Conservation (phyloP, 2,113 vertebrate species). For the Ctenodactylus gundi region DNA sequence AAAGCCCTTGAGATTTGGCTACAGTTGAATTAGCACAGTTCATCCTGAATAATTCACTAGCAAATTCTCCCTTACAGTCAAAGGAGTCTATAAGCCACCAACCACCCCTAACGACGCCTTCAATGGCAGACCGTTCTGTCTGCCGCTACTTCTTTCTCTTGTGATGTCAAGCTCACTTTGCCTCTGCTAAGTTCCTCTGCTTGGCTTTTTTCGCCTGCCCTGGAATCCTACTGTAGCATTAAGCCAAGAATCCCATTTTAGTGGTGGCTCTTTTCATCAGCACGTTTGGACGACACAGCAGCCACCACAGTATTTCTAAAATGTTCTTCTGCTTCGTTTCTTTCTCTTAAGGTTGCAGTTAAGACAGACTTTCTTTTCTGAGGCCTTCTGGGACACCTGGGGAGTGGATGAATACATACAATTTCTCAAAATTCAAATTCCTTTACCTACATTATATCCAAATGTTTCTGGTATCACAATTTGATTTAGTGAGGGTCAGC, state of each 20-base stretch:
- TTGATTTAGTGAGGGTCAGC: neutral
- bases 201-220: neutral
- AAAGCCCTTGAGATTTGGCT: neutral
- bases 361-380: neutral
- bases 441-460: neutral
- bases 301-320: neutral
- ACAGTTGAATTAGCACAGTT: conserved; percentile 3
- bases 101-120: neutral
- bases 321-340: neutral
- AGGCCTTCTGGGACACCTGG: neutral
- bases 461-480: neutral
- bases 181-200: neutral
- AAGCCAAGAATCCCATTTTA: neutral
- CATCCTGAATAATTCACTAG: neutral
- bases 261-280: neutral
- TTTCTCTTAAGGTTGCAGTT: neutral
- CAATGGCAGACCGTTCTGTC: neutral
- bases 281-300: neutral
- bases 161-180: neutral
- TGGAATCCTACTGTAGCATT: neutral
- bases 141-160: neutral
- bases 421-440: neutral
- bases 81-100: neutral
- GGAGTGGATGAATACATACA: neutral
- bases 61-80: neutral